Evolutionary conservation across 2,888 invertebrate species (phyloP).

Genomic region (Drosophila mimetica): DNA sequence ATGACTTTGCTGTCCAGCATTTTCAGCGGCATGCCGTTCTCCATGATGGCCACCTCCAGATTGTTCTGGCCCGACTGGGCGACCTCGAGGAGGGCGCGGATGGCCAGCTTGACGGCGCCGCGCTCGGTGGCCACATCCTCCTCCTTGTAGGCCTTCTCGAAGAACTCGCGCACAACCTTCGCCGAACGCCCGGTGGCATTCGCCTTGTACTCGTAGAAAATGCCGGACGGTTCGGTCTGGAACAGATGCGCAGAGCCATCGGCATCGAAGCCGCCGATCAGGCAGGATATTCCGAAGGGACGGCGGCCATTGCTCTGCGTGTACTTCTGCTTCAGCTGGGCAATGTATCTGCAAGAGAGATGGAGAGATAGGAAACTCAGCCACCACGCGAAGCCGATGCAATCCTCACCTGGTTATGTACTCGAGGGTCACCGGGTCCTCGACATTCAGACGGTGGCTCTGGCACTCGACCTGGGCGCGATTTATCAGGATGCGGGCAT

Average conservation of each 20-base stretch:
- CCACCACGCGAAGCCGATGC: too few relatives aligned
- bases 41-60: constrained; percentile 99
- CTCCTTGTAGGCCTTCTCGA: constrained; percentile 97
- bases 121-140: constrained; percentile 93
- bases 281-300: constrained; percentile 99
- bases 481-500: constrained; percentile 98
- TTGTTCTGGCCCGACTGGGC: constrained; percentile 99
- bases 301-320: constrained; percentile 99
- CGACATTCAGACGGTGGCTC: constrained; percentile 98
- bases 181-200: constrained; percentile 99
- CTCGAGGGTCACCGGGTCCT: constrained; percentile 99
- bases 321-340: constrained; percentile 96
- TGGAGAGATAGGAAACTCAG: too few relatives aligned
- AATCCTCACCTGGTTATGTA: constrained; percentile 90
- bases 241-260: constrained; percentile 98
- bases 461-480: constrained; percentile 99
- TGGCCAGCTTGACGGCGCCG: constrained; percentile 96
- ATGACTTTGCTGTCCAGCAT: constrained; percentile 97
- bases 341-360: constrained; percentile 86
- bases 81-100: constrained; percentile 97
- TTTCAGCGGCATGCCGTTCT: constrained; percentile 88
- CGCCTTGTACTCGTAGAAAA: constrained; percentile 99
- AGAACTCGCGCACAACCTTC: constrained; percentile 98
- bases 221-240: constrained; percentile 99
- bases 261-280: constrained; percentile 98